These are phyloP conservation scores for Limenitis camilla DNA, from an alignment of 2,888 invertebrate species.

Conservation along the genomic window DNA sequence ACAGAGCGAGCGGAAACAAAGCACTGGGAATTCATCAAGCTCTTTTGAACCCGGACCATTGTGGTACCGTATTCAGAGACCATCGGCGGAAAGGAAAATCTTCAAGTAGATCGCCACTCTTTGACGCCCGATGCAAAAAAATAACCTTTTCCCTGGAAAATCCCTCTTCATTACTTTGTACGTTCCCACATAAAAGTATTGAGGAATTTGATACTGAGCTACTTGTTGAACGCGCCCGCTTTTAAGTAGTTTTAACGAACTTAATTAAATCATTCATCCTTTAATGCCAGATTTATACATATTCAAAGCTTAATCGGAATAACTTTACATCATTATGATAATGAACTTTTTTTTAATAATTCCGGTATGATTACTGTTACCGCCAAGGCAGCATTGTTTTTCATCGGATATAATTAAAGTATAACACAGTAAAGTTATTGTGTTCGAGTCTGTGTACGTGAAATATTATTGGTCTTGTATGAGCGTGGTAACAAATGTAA, in stretches of 20 bases:
- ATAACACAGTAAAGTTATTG: no score
- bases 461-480: no score
- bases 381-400: no score
- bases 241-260: conserved; percentile 52
- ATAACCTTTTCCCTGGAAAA: conserved; percentile 50
- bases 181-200: conserved; percentile 47
- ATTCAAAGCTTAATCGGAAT: conserved; percentile 8
- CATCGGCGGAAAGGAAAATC: conserved; percentile 65
- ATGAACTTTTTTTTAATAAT: no score
- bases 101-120: conserved; percentile 64
- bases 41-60: conserved; percentile 68
- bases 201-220: conserved; percentile 45
- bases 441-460: no score
- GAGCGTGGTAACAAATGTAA: no score
- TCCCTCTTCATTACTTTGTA: conserved; percentile 61
- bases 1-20: conserved; percentile 69
- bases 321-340: no score
- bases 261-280: conserved; percentile 49
- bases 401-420: no score
- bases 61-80: conserved; percentile 59
- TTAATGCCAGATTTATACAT: conserved; percentile 22
- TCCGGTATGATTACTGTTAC: no score
- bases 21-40: conserved; percentile 69
- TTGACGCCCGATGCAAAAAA: conserved; percentile 63
- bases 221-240: conserved; percentile 61